These are phyloP conservation scores for Andrena praecox DNA, from an alignment of 2,888 invertebrate species.

Conservation along the genomic window DNA sequence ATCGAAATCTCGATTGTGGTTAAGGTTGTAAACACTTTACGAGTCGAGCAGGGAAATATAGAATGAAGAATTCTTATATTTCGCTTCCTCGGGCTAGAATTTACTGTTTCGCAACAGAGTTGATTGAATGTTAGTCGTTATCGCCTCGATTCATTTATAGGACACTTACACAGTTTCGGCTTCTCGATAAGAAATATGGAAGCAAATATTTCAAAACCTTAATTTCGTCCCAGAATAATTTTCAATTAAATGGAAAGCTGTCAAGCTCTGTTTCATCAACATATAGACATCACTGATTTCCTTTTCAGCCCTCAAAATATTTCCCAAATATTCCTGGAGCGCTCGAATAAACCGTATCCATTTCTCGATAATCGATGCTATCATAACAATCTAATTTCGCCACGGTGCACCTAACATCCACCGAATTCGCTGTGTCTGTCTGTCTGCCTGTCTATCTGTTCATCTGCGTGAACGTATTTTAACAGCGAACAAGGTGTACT, in stretches of 20 bases:
- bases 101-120: too few relatives aligned
- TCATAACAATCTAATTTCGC: constrained; percentile 31
- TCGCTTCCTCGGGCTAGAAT: too few relatives aligned
- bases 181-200: too few relatives aligned
- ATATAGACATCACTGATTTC: neutral
- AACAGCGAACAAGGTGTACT: constrained; percentile 17
- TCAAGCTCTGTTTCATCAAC: too few relatives aligned
- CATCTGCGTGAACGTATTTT: constrained; percentile 27
- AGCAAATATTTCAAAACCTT: too few relatives aligned
- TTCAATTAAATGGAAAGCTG: neutral
- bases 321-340: neutral
- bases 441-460: constrained; percentile 3
- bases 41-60: neutral
- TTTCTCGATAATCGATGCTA: constrained; percentile 35
- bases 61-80: neutral
- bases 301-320: neutral
- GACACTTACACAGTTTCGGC: too few relatives aligned
- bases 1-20: constrained; percentile 36
- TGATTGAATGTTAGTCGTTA: too few relatives aligned
- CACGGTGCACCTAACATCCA: constrained; percentile 4
- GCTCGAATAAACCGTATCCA: neutral
- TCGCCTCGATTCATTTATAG: too few relatives aligned
- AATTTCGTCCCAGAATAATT: too few relatives aligned
- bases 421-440: constrained; percentile 17
- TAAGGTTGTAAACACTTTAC: constrained; percentile 21